Percentiles rank a stretch among this genome's conserved stretches.
phyloP scores from a whole-genome alignment of 2,888 invertebrate genomes.

The Oligia fasciuncula region DNA sequence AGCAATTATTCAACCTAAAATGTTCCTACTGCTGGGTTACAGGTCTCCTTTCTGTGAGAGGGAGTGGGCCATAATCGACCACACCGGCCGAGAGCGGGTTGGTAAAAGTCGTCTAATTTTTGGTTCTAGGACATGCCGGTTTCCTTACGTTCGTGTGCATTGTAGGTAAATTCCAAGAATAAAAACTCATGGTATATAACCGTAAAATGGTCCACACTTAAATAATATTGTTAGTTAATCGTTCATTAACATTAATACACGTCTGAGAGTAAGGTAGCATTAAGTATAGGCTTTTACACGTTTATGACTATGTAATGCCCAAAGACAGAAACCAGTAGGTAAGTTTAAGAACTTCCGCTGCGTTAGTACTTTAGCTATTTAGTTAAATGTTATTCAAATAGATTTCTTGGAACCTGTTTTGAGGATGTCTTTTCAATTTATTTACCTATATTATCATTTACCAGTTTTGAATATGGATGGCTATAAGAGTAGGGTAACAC shows the following conservation, averaged over 20 bases:
- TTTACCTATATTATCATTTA: background rate
- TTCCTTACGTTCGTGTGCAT: no score
- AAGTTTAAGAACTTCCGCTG: conserved; percentile 42
- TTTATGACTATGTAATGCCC: conserved; percentile 7
- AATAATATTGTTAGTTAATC: background rate
- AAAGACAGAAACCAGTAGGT: conserved; percentile 2
- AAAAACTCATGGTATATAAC: no score
- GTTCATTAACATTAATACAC: background rate
- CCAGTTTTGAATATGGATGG: background rate
- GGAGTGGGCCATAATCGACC: no score
- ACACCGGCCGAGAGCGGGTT: no score
- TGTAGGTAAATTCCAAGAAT: background rate
- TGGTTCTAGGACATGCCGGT: no score
- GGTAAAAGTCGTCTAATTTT: no score
- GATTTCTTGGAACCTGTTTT: conserved; percentile 30
- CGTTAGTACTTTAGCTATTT: conserved; percentile 22
- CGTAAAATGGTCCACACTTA: background rate
- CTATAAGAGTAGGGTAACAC: background rate
- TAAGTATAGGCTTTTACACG: background rate
- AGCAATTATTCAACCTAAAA: no score
- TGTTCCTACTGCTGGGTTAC: no score
- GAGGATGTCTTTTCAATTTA: conserved; percentile 28
- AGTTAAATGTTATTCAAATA: conserved; percentile 24
- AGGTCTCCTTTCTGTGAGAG: no score
- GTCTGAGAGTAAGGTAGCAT: background rate